Base-by-base conservation (phyloP, 2,797 vertebrate species). In the Vespertilio murinus region DNA sequence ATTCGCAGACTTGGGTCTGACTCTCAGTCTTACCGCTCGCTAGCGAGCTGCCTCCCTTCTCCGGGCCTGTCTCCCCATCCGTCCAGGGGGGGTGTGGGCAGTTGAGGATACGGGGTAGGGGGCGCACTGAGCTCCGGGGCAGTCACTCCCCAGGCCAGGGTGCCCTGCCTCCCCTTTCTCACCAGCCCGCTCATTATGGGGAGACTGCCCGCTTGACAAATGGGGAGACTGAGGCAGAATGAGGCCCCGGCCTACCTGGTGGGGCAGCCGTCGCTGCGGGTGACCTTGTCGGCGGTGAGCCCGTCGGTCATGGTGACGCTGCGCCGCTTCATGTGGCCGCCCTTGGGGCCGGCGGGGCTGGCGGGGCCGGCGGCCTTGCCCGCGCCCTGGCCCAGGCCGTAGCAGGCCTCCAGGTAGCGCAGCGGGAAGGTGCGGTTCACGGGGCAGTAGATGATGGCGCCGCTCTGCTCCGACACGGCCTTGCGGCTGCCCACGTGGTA, bases 221-320 rank as follows among this genome's bases (percentile, higher is more conserved):
- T 30, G 45, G 89, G 81, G 81, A 94, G 95, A 88, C 56, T 28
- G 67, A 64, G 79, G 69, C 45, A 28, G 4, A 10, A 8, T 2
- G 0, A 25, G 73, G 25, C 8, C 38, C 69, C 28, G 7, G 65
- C 97, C 98, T 97, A 99, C 99, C 99, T 99, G 98, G 98, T 99
- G 1, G 99, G 98, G 91, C 98, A 98, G n/a, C 98, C 97, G 4
- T 98, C 98, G 0, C 97, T 95, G 79, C 98, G 97, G 54, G 99
- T 99, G 97, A 99, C 98, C 97, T 99, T 99, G 97, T 99, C 99
- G 0, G 99, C 97, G 0, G 99, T 99, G 96, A 99, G 98, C 3
- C 99, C 99, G 0, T 99, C 99, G 0, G 98, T 99, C 99, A 99
- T 99, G 95, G 99, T 99, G 97, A 99, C 98, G 45, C 99, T 99